Evolutionary conservation across 2,888 invertebrate species (phyloP), one percentile per base, ranked within the genome.

Genomic region (Epiblema foenella): DNA sequence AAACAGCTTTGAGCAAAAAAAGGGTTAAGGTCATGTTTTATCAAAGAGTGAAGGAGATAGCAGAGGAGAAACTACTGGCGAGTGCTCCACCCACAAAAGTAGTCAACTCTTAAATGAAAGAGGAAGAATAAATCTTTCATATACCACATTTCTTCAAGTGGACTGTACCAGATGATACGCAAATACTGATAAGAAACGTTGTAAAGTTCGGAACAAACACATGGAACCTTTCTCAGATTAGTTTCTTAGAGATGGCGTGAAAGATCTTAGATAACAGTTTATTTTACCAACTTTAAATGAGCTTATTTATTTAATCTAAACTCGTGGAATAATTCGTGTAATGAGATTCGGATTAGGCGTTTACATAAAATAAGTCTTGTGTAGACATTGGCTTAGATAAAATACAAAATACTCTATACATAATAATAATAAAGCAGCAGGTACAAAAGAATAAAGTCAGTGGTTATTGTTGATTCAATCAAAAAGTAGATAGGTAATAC

Each of bases 201-300:
- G 69, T 58, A 64, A 69, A 69, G 64, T 69, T 64, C 39, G 49
- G 18, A 51, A 62, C 69, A 51, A 58, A 69, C 69, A 68, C 67
- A 58, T 64, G 64, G 64, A 64, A 10, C 18, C 64, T 59, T 59
- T 58, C 58, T 4, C 24, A 64, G 69, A 69, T 69, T 64, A 69
- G 69, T 69, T 57, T 56, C 63, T 57, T 15, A 17, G 37, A 57
- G 29, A 24, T 56, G 9, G 62, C 24, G 62, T 17, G 52, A 68
- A 58, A 68, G 69, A 69, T 69, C 42, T 49, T 5, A 49, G 57
- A 69, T 63, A 68, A 60, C 42, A 60, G 29, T 68, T 17, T 20
- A n/a, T 15, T 39, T 18, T 46, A 9, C 18, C 20, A 56, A 62
- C 60, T 60, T 54, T 46, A 49, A 33, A 52, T 62, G 54, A 42